phyloP scores from a whole-genome alignment of 2,888 invertebrate species.

The Drosophila recens region DNA sequence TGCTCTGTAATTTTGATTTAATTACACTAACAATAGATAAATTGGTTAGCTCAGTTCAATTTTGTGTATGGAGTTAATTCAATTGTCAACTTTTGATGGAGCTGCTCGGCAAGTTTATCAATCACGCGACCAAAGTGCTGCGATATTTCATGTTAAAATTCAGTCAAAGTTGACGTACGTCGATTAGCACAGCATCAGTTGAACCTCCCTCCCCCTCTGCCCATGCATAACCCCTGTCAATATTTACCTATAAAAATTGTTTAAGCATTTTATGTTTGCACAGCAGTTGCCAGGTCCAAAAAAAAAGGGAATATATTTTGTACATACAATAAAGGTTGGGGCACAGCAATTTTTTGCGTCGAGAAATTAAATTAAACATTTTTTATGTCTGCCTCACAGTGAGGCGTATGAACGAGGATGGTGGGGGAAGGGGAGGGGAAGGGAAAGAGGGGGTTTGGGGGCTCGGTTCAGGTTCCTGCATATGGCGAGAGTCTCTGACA shows the following conservation, averaged over 20 bases:
- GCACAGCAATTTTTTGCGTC: slow-evolving; percentile 50
- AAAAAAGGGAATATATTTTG: slow-evolving; percentile 11
- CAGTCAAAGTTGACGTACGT: slow-evolving; percentile 72
- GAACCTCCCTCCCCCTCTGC: not conserved
- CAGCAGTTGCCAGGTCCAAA: slow-evolving; percentile 68
- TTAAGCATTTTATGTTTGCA: slow-evolving; percentile 80
- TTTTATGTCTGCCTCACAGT: slow-evolving; percentile 59
- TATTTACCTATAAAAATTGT: slow-evolving; percentile 76
- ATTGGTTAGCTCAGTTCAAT: not conserved
- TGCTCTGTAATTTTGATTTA: slow-evolving; percentile 17
- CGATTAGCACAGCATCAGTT: slow-evolving; percentile 64
- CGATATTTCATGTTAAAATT: slow-evolving; percentile 56
- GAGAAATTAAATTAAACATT: slow-evolving; percentile 76
- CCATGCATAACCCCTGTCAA: slow-evolving; percentile 4
- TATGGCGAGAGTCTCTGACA: slow-evolving; percentile 48
- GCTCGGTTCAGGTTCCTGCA: slow-evolving; percentile 26
- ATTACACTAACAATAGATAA: slow-evolving; percentile 8
- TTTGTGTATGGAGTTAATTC: not conserved
- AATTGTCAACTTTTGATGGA: slow-evolving; percentile 39
- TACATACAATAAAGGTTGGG: slow-evolving; percentile 21
- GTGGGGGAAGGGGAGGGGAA: not conserved
- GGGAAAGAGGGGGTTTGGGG: too few relatives aligned
- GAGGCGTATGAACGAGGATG: slow-evolving; percentile 5
- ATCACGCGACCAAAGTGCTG: slow-evolving; percentile 35
- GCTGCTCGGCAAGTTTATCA: slow-evolving; percentile 48